A percentile compares a stretch with the other conserved stretches of the same genome.
These are phyloP conservation scores for Lagenorhynchus albirostris DNA, from an alignment of 2,113 vertebrate genomes.

Conservation along the genomic window DNA sequence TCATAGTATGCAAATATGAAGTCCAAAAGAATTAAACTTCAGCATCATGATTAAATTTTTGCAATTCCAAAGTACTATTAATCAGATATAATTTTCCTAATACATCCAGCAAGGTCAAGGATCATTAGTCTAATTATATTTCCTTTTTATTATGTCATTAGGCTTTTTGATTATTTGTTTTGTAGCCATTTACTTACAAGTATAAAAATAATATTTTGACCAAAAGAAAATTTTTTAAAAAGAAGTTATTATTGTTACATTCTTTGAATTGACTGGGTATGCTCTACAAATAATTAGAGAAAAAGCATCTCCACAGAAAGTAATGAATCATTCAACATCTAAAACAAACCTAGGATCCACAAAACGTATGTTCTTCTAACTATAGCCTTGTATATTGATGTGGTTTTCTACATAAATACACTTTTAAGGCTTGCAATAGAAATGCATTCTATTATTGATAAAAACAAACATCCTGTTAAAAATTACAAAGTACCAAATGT, in stretches of 20 bases:
- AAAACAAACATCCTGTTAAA: slow-evolving; percentile 67
- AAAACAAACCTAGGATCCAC: slow-evolving; percentile 71
- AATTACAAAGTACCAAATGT: slow-evolving; percentile 64
- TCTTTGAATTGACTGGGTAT: slow-evolving; percentile 62
- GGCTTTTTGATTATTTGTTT: background rate
- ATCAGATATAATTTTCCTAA: slow-evolving; percentile 33
- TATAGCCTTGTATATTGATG: slow-evolving; percentile 58
- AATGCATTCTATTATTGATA: slow-evolving; percentile 59
- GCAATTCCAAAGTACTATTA: background rate
- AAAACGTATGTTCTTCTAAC: slow-evolving; percentile 73
- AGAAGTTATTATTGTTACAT: slow-evolving; percentile 24
- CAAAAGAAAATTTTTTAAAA: slow-evolving; percentile 26
- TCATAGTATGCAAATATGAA: background rate
- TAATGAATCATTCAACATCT: slow-evolving; percentile 71
- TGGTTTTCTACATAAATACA: slow-evolving; percentile 70
- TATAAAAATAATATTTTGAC: slow-evolving; percentile 40
- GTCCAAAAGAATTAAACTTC: background rate
- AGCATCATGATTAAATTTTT: background rate
- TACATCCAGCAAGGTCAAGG: background rate
- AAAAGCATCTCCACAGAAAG: slow-evolving; percentile 66
- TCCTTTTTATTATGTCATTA: background rate
- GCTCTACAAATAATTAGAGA: slow-evolving; percentile 60
- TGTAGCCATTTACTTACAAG: slow-evolving; percentile 25
- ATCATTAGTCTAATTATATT: slow-evolving; percentile 49
- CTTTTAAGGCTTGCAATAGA: slow-evolving; percentile 70